These are phyloP conservation scores for Pteropus rufus DNA, from an alignment of 2,797 vertebrate genomes.

Conservation along the genomic window DNA sequence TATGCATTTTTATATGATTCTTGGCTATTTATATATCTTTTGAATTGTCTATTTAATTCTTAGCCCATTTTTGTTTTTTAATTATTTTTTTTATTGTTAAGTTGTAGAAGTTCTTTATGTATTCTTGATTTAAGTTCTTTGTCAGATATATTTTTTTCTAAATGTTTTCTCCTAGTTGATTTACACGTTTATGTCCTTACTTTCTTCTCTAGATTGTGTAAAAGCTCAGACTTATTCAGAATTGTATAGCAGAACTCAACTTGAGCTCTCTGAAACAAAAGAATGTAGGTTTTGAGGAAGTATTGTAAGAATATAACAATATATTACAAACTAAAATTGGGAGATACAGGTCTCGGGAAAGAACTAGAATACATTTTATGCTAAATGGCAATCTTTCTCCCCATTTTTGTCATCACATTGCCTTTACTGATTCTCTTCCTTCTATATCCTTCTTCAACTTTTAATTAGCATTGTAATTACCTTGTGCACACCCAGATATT, in stretches of 20 bases:
- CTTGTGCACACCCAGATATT: background rate
- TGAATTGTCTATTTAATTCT: background rate
- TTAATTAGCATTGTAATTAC: background rate
- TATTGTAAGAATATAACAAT: background rate
- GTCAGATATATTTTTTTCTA: background rate
- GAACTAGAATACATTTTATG: background rate
- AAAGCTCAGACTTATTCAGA: background rate
- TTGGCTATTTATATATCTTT: background rate
- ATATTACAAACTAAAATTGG: background rate
- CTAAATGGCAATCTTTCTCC: background rate
- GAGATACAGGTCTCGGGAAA: background rate
- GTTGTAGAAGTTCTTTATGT: background rate
- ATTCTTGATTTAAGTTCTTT: background rate
- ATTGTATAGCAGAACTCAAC: background rate
- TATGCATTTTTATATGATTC: background rate
- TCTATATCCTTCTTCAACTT: background rate
- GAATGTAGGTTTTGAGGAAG: background rate
- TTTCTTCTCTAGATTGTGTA: background rate
- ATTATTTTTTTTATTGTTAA: background rate
- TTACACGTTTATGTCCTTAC: background rate
- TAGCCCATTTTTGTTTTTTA: background rate
- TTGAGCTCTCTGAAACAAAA: background rate
- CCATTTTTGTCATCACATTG: background rate
- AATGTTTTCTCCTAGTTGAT: background rate
- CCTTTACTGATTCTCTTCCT: background rate